Conservation (phyloP, 2,888 invertebrate species). For the Plebejus argus region DNA sequence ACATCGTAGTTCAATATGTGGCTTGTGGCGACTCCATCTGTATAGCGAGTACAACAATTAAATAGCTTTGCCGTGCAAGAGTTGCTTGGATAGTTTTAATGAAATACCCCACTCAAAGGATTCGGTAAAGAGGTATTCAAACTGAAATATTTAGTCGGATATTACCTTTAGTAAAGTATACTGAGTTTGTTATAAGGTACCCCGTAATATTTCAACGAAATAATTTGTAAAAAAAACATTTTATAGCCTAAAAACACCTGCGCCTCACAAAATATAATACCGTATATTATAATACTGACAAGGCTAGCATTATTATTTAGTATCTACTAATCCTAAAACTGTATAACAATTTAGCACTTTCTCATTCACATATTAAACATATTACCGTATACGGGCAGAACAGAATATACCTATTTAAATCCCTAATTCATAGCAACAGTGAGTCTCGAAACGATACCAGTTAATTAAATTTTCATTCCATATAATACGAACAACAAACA, state of each 20-base stretch:
- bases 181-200: background rate
- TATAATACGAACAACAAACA: background rate
- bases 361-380: too few species aligned
- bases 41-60: conserved; percentile 17
- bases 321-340: too few species aligned
- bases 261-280: background rate
- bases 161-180: background rate
- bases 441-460: background rate
- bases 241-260: background rate
- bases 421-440: background rate
- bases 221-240: too few species aligned
- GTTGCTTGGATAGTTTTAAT: conserved; percentile 27
- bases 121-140: conserved; percentile 15
- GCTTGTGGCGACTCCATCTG: conserved; percentile 14
- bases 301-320: background rate
- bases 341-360: too few species aligned
- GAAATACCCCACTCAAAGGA: conserved; percentile 18
- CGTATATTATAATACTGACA: background rate
- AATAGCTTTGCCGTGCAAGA: conserved; percentile 22
- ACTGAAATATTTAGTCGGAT: background rate
- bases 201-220: background rate
- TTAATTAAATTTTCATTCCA: background rate
- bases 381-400: too few species aligned
- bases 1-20: conserved; percentile 20
- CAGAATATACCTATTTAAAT: too few species aligned